Evolutionary conservation across 2,113 vertebrate genomes (phyloP).

Genomic region (Mugil cephalus): DNA sequence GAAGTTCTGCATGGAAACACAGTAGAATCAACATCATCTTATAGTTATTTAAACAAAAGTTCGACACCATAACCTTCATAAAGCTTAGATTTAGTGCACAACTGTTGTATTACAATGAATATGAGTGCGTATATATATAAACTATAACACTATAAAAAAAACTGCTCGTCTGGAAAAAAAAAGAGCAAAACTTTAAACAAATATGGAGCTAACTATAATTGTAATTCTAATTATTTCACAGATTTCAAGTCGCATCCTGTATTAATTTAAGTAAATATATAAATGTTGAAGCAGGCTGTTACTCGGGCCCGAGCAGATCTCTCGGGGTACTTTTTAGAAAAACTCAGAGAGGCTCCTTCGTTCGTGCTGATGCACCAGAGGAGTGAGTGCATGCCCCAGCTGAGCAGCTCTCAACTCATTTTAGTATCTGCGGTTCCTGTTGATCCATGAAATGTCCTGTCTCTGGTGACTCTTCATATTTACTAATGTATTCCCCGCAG

Average conservation of each 20-base stretch:
- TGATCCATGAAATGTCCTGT: constrained; percentile 97
- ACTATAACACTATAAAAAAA: too few species aligned
- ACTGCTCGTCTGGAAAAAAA: too few species aligned
- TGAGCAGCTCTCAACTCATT: constrained; percentile 91
- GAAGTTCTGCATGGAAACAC: too few species aligned
- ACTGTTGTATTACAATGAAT: too few species aligned
- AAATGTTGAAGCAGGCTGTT: constrained; percentile 32
- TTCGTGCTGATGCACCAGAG: constrained; percentile 85
- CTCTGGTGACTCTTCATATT: constrained; percentile 94
- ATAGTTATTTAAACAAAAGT: too few species aligned
- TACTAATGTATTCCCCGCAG: constrained; percentile 95
- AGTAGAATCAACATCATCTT: too few species aligned
- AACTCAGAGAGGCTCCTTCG: constrained; percentile 72
- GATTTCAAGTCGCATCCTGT: neutral
- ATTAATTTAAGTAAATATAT: neutral
- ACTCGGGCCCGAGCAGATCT: constrained; percentile 84
- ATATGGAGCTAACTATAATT: too few species aligned
- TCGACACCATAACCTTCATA: too few species aligned
- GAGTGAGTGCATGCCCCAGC: constrained; percentile 85
- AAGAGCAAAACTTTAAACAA: too few species aligned
- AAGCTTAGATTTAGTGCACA: too few species aligned
- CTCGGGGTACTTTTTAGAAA: constrained; percentile 87
- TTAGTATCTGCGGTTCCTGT: constrained; percentile 94
- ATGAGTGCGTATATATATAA: too few species aligned
- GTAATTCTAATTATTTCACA: too few species aligned